A percentile compares a stretch with the other conserved stretches of the same genome.
phyloP scores from a whole-genome alignment of 2,888 invertebrate species.

The Sarcophaga rosellei region DNA sequence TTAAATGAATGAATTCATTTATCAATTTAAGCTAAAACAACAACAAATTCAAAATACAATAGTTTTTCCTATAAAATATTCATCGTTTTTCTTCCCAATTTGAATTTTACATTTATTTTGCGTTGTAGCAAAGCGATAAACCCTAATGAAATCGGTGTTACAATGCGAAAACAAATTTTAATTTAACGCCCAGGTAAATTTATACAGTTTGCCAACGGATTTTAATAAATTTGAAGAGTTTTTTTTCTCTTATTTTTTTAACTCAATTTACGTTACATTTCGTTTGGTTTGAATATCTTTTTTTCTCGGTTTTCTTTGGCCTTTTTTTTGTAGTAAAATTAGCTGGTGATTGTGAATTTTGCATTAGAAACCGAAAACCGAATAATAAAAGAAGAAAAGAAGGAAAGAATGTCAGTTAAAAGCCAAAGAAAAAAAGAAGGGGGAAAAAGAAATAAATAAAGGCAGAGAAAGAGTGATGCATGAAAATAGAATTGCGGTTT shows the following conservation, averaged over 20 bases:
- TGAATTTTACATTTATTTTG: neutral
- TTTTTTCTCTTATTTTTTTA: neutral
- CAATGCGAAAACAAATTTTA: constrained; percentile 54
- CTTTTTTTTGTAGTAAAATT: constrained; percentile 53
- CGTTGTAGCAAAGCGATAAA: neutral
- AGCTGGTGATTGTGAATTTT: constrained; percentile 47
- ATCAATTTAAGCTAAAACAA: neutral
- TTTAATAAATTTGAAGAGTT: constrained; percentile 25
- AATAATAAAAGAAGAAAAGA: constrained; percentile 4
- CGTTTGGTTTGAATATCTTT: neutral
- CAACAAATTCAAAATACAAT: neutral
- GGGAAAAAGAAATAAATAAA: constrained; percentile 1
- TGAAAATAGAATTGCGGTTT: constrained; percentile 63
- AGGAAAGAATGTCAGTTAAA: neutral
- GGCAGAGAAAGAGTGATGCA: constrained; percentile 56
- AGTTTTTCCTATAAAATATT: constrained; percentile 10
- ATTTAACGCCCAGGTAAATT: constrained; percentile 70
- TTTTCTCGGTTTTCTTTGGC: constrained; percentile 28
- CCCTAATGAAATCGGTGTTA: constrained; percentile 55
- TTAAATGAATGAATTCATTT: constrained; percentile 30
- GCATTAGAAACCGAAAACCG: neutral
- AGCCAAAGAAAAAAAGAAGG: neutral
- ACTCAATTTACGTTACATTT: neutral
- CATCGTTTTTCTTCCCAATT: neutral
- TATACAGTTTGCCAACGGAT: constrained; percentile 55